Evolutionary conservation across 2,113 vertebrate genomes (phyloP).

Genomic region (Pao palembangensis): DNA sequence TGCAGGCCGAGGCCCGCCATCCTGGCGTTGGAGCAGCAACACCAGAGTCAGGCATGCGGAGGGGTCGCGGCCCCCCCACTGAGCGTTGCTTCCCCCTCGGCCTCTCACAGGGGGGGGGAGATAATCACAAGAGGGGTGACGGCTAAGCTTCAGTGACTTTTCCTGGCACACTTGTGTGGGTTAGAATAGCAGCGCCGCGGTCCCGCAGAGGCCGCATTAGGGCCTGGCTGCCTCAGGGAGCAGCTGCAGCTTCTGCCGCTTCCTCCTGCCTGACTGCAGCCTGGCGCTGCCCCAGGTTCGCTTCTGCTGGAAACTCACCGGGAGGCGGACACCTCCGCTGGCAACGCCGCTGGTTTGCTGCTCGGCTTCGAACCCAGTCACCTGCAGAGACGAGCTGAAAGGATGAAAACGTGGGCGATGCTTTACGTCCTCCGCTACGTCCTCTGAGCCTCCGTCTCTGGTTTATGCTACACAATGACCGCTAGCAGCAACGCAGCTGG

Average conservation of each 20-base stretch:
- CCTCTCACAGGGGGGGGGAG: slow-evolving; percentile 68
- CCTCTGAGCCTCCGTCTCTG: no score
- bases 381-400: no score
- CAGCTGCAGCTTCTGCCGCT: neutral
- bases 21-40: slow-evolving; percentile 77
- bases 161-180: slow-evolving; percentile 82
- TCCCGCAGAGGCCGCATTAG: slow-evolving; percentile 71
- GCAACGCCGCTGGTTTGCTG: no score
- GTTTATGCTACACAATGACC: no score
- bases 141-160: slow-evolving; percentile 83
- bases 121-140: slow-evolving; percentile 75
- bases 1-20: slow-evolving; percentile 62
- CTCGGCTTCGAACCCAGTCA: no score
- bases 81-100: slow-evolving; percentile 72
- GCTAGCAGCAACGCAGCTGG: no score
- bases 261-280: neutral
- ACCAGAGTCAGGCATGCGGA: slow-evolving; percentile 56
- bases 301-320: neutral
- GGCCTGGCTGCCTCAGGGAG: no score
- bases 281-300: no score
- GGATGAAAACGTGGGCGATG: no score
- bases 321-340: slow-evolving; percentile 10
- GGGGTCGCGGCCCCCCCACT: slow-evolving; percentile 67
- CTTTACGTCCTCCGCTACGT: no score
- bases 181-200: slow-evolving; percentile 80